phyloP scores from a whole-genome alignment of 2,888 invertebrate species.

The Sceliomorpha sp. region DNA sequence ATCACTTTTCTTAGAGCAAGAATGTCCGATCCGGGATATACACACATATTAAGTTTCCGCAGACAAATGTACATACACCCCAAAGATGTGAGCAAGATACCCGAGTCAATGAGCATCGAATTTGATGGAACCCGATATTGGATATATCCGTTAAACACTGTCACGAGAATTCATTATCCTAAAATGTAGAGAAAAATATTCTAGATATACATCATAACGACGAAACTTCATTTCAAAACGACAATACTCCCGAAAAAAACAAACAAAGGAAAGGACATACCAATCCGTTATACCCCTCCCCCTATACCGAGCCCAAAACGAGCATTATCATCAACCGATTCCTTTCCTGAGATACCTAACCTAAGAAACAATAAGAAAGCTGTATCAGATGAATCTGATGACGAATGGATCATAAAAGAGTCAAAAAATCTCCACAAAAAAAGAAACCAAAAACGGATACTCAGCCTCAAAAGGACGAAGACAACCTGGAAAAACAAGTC shows the following conservation, averaged over 20 bases:
- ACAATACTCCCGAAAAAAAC: background rate
- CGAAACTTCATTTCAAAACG: too few relatives aligned
- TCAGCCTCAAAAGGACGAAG: background rate
- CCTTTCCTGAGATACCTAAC: background rate
- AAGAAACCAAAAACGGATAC: conserved; percentile 1
- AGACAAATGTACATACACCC: conserved; percentile 45
- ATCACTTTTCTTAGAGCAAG: conserved; percentile 58
- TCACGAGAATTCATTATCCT: background rate
- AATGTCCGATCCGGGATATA: conserved; percentile 46
- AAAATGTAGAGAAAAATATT: too few relatives aligned
- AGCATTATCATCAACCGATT: background rate
- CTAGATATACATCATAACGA: too few relatives aligned
- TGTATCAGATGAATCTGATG: background rate
- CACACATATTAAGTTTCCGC: conserved; percentile 58
- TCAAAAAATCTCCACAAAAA: background rate
- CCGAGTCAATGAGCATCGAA: conserved; percentile 1
- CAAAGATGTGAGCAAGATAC: conserved; percentile 30
- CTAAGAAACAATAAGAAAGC: background rate
- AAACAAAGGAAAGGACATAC: background rate
- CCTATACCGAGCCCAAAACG: background rate
- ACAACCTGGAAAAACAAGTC: conserved; percentile 3
- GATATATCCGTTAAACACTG: conserved; percentile 18
- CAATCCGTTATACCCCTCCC: too few relatives aligned
- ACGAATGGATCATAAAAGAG: conserved; percentile 3
- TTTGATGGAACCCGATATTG: conserved; percentile 5